A percentile compares a stretch with the other conserved stretches of the same genome.
phyloP scores from a whole-genome alignment of 37 sponge, comb jelly and placozoan species.

The Crambe crambe region DNA sequence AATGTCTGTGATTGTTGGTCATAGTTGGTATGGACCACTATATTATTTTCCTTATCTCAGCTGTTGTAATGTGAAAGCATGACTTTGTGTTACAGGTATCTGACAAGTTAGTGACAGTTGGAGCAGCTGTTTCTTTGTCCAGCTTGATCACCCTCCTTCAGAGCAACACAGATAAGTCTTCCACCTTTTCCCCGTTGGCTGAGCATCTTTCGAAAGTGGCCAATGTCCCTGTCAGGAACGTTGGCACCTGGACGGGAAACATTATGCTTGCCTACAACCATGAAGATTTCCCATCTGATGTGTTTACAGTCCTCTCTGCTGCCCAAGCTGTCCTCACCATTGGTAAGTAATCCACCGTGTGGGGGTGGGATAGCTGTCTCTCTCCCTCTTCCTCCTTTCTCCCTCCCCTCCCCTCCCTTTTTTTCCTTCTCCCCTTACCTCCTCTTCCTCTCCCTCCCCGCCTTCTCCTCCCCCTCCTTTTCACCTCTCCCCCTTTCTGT shows the following conservation, averaged over 20 bases:
- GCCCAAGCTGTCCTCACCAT: slow-evolving; percentile 68
- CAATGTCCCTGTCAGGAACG: slow-evolving; percentile 73
- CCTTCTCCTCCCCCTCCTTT: too few species aligned
- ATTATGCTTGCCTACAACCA: slow-evolving; percentile 70
- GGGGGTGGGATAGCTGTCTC: background rate
- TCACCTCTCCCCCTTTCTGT: too few species aligned
- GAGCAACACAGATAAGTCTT: slow-evolving; percentile 15
- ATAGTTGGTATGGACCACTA: too few species aligned
- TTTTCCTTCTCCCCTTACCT: too few species aligned
- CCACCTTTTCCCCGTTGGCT: slow-evolving; percentile 44
- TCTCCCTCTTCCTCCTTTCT: background rate
- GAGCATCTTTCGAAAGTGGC: slow-evolving; percentile 57
- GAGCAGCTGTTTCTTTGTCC: slow-evolving; percentile 53
- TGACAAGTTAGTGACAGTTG: slow-evolving; percentile 41
- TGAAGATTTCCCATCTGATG: slow-evolving; percentile 80
- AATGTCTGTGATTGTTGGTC: too few species aligned
- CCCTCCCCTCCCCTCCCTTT: too few species aligned
- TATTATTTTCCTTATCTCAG: too few species aligned
- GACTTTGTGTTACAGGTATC: slow-evolving; percentile 28
- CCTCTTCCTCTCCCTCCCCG: too few species aligned
- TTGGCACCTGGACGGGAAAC: slow-evolving; percentile 76
- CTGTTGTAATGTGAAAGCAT: too few species aligned
- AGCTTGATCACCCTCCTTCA: slow-evolving; percentile 53
- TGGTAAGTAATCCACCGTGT: slow-evolving; percentile 5
- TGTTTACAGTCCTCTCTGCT: slow-evolving; percentile 70